phyloP scores from a whole-genome alignment of 2,888 invertebrate species.

The Hartigia nigra region DNA sequence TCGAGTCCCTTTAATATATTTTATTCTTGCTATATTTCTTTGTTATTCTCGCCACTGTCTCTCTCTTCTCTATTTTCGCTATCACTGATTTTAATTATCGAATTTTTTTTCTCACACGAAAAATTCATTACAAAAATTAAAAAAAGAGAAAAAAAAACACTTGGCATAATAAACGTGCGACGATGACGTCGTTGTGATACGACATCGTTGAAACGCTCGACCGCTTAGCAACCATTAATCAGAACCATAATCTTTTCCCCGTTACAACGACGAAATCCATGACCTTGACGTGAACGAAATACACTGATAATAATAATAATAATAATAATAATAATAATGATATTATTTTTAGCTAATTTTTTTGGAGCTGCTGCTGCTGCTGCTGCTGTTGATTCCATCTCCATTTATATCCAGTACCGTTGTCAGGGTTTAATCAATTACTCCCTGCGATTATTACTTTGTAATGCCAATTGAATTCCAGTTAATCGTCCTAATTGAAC shows the following conservation, averaged over 20 bases:
- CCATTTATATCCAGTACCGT: slow-evolving; percentile 35
- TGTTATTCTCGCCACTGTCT: not conserved
- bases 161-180: not conserved
- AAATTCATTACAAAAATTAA: not conserved
- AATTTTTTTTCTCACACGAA: not conserved
- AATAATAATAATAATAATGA: slow-evolving; percentile 9
- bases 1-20: not conserved
- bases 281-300: not conserved
- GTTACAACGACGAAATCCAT: not conserved
- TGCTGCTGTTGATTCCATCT: slow-evolving; percentile 40
- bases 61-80: not conserved
- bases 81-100: not conserved
- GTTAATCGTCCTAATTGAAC: not conserved
- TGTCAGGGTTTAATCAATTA: slow-evolving; percentile 27
- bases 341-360: slow-evolving; percentile 35
- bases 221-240: slow-evolving; percentile 1
- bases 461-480: not conserved
- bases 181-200: not conserved
- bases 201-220: slow-evolving; percentile 1
- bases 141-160: not conserved
- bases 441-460: slow-evolving; percentile 2
- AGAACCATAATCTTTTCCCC: not conserved
- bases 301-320: slow-evolving; percentile 9
- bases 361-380: slow-evolving; percentile 39
- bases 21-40: not conserved